phyloP scores from a whole-genome alignment of 2,113 vertebrate genomes.

The Pycnonotus jocosus region DNA sequence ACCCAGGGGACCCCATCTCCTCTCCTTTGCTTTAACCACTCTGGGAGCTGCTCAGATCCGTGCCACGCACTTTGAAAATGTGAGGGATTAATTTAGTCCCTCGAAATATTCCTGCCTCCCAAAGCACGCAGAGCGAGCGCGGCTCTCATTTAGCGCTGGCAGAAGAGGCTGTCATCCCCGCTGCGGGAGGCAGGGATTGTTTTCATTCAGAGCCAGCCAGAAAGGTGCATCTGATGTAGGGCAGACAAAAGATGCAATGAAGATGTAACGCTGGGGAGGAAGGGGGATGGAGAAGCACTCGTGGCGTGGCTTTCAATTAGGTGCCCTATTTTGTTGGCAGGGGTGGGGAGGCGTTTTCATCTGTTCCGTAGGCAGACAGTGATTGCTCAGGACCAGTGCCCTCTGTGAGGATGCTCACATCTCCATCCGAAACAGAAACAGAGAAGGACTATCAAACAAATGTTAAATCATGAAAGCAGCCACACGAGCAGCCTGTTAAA shows the following conservation, averaged over 20 bases:
- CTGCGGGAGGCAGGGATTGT: background rate
- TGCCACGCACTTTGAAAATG: background rate
- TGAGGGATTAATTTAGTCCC: conserved; percentile 14
- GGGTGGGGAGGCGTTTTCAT: background rate
- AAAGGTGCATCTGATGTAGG: background rate
- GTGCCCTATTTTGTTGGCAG: background rate
- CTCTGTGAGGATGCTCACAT: background rate
- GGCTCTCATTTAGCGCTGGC: background rate
- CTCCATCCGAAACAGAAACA: background rate
- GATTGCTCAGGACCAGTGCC: background rate
- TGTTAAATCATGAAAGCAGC: conserved; percentile 3
- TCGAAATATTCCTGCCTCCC: background rate
- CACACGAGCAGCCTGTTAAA: background rate
- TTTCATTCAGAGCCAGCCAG: conserved; percentile 13
- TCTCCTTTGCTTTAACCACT: background rate
- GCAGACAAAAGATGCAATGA: background rate
- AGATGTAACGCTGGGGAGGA: background rate
- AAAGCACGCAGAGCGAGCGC: background rate
- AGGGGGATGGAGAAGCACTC: background rate
- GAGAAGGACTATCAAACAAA: background rate
- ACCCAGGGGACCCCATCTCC: background rate
- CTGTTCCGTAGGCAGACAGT: background rate
- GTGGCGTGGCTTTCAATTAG: background rate
- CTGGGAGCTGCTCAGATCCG: background rate
- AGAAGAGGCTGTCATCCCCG: background rate